A percentile compares a stretch with the other conserved stretches of the same genome.
Conservation (phyloP, 2,797 vertebrate species). For the Pempheris klunzingeri region DNA sequence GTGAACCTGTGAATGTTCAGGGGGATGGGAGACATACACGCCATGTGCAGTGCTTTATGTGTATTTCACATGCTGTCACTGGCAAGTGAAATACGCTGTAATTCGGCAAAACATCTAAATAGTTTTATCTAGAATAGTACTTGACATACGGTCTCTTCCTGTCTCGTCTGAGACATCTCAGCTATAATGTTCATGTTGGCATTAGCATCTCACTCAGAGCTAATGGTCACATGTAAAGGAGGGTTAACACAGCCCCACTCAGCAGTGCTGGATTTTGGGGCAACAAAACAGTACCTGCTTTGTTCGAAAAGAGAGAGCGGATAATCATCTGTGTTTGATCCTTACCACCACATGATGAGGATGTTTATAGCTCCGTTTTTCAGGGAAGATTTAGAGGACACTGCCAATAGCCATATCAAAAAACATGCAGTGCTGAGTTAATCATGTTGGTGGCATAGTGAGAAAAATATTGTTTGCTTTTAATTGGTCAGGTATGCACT, state of each 20-base stretch:
- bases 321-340: conserved; percentile 63
- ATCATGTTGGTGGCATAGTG: not conserved
- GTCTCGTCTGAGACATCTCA: conserved; percentile 1
- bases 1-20: conserved; percentile 26
- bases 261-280: conserved; percentile 44
- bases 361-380: conserved; percentile 39
- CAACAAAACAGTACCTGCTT: conserved; percentile 70
- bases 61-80: not conserved
- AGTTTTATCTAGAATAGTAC: not conserved
- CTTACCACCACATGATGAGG: conserved; percentile 58
- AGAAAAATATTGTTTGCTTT: conserved; percentile 1
- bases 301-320: conserved; percentile 59
- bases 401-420: conserved; percentile 12
- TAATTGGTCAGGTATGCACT: not conserved
- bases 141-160: not conserved
- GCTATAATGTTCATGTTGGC: conserved; percentile 17
- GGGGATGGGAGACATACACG: not conserved
- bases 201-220: conserved; percentile 32
- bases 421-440: conserved; percentile 14
- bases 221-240: conserved; percentile 28
- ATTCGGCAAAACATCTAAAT: not conserved
- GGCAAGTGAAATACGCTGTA: not conserved
- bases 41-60: conserved; percentile 3
- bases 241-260: conserved; percentile 30
- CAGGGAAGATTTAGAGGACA: conserved; percentile 6